Conservation (phyloP, 2,888 invertebrate genomes). For the Caenorhabditis virilis region DNA sequence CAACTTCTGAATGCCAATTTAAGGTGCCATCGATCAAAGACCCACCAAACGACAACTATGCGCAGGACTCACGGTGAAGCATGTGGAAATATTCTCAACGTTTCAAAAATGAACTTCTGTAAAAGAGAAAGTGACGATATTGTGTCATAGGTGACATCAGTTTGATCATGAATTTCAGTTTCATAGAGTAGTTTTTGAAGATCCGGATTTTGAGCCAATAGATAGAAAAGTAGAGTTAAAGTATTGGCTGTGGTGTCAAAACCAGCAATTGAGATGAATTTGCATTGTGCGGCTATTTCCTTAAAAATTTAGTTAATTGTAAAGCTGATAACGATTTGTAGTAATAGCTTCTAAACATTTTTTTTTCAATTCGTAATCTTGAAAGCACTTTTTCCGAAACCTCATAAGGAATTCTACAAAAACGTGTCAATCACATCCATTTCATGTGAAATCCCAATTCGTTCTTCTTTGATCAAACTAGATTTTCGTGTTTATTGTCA, state of each 20-base stretch:
- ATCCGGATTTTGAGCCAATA: constrained; percentile 47
- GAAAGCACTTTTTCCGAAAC: too few species aligned
- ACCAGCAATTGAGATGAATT: constrained; percentile 59
- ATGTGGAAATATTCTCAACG: constrained; percentile 54
- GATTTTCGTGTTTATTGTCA: too few species aligned
- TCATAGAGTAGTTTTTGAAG: constrained; percentile 22
- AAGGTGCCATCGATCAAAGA: too few species aligned
- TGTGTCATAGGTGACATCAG: constrained; percentile 26
- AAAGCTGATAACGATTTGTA: constrained; percentile 2
- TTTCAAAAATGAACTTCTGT: constrained; percentile 51
- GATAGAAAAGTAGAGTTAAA: constrained; percentile 42
- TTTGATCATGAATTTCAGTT: constrained; percentile 11
- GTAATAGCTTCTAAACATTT: too few species aligned
- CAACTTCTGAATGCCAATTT: too few species aligned
- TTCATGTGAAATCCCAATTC: too few species aligned
- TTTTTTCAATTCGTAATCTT: too few species aligned
- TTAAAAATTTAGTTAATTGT: constrained; percentile 15
- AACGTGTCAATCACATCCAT: too few species aligned
- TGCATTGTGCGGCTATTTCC: constrained; percentile 55
- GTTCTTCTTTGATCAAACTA: too few species aligned
- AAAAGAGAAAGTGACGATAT: constrained; percentile 28
- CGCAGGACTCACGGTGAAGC: constrained; percentile 51
- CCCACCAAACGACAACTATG: neutral
- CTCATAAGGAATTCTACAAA: too few species aligned
- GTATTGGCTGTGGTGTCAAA: constrained; percentile 61